These are phyloP conservation scores for Dallia pectoralis DNA, from an alignment of 2,797 vertebrate genomes.

Conservation along the genomic window DNA sequence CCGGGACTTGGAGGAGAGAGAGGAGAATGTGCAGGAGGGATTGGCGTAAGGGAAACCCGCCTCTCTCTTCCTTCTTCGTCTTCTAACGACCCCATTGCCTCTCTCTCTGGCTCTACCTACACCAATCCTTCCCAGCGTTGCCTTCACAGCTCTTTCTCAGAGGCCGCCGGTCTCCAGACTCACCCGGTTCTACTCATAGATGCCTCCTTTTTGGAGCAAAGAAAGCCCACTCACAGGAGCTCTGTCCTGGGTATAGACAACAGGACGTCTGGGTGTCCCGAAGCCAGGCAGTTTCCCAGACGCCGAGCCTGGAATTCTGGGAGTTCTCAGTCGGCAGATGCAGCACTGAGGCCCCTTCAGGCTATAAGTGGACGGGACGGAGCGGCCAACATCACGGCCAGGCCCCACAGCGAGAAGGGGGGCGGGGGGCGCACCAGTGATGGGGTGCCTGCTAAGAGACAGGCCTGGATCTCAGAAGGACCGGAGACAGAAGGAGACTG, in stretches of 20 bases:
- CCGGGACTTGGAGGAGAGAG: constrained; percentile 5
- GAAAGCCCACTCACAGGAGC: constrained; percentile 8
- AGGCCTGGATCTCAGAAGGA: constrained; percentile 17
- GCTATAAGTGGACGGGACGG: constrained; percentile 24
- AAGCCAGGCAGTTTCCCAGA: constrained; percentile 32
- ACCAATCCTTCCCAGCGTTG: constrained; percentile 26
- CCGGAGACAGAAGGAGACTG: constrained; percentile 7
- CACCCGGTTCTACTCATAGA: constrained; percentile 13
- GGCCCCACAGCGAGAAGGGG: constrained; percentile 71
- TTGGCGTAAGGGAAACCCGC: constrained; percentile 34
- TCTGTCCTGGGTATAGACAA: constrained; percentile 8
- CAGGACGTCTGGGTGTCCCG: constrained; percentile 13
- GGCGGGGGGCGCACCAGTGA: constrained; percentile 34
- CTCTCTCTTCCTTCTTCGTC: constrained; percentile 41
- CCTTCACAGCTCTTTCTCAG: constrained; percentile 58
- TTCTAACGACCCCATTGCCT: constrained; percentile 23
- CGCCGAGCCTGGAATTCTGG: constrained; percentile 73
- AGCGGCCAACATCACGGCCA: constrained; percentile 24
- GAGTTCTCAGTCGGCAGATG: constrained; percentile 72
- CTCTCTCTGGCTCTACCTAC: constrained; percentile 18
- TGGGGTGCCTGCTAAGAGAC: constrained; percentile 33
- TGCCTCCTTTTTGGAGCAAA: constrained; percentile 6
- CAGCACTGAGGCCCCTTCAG: constrained; percentile 53
- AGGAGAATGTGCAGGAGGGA: constrained; percentile 3
- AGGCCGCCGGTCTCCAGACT: constrained; percentile 47